Base-by-base conservation (phyloP, 2,113 vertebrate genomes). In the Microtus richardsoni region DNA sequence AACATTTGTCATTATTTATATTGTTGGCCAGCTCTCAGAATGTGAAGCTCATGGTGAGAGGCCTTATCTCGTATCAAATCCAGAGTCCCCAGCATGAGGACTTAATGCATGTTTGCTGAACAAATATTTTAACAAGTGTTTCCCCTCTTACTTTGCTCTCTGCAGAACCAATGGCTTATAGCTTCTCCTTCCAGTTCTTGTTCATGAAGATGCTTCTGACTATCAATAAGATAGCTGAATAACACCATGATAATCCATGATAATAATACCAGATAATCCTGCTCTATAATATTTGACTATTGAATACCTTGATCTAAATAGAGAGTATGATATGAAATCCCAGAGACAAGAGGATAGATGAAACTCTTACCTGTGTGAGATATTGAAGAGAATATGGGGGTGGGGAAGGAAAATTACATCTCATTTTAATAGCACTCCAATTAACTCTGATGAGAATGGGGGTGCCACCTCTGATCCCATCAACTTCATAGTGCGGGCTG, bases 171-270 rank as follows among this genome's bases (percentile, higher is more conserved):
- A 91, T 7, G 52, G 49, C 77, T 60, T 26, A 0, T 22, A 14
- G 60, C 58, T 82, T 90, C 83, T 88, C 64, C 44, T 47, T 60
- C 88, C 19, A 73, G 85, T 26, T 88, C 71, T 95, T 91, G 39
- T 11, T 87, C 52, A 93, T 30, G 75, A 64, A 79, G 30, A 71
- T 82, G 47, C 17, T 78, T 33, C 62, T 16, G n/a, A 8, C 39
- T 79, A 4, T n/a, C 54, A 30, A 62, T 49, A 28, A 82, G 64
- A n/a, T 22, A 71, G 36, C 17, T 17, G 19, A 39, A 39, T 39
- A 71, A 71, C n/a, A 39, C 70, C n/a, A n/a, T 39, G 70, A 36
- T 70, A n/a, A 70, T 36, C 33, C 13, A 36, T 70, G 68, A 19
- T 71, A n/a, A 71, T n/a, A 71, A 71, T 22, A 22, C 70, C n/a